Base-by-base conservation (phyloP, 2,888 invertebrate genomes). In the Sinotaia quadrata region DNA sequence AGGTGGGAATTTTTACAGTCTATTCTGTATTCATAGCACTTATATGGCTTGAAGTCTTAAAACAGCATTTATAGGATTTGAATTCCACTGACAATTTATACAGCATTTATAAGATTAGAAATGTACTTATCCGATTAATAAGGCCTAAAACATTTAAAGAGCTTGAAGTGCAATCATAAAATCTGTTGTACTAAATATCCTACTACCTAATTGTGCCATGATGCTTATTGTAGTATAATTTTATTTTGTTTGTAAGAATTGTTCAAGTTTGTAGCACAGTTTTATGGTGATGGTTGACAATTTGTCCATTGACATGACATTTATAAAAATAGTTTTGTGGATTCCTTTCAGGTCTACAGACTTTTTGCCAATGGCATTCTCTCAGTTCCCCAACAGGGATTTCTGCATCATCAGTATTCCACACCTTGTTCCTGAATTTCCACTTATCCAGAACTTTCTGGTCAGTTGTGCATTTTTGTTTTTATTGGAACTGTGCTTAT, bases 371-470 rank as follows among this genome's bases (percentile, higher is more conserved):
- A 82, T 84, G 67, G 87, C 86, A 4, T 88, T 88, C 75, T 82
- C 84, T 21, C 67, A 84, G 61, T 88, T 87, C 70, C 85, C 86
- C 10, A 79, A 86, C 59, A 63, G 73, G 34, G 86, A 87, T 47
- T 88, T 84, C 74, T 85, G 85, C 74, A 74, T 88, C 44, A 83
- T 88, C 59, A 84, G 88, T 31, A 85, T 88, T 8, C 88, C 88
- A 29, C 87, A 87, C 69, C 81, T 88, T 59, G 88, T 88, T 15
- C 88, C 88, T 27, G 87, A 88, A 75, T 88, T 89, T 72, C 87
- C 88, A 18, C 81, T 88, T 2, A 78, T 88, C 15, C 87, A 88
- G 73, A 80, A 79, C 63, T 88, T 88, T 83, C 85, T 87, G 75
- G 88, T 88, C 74, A 80, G 84, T 78, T 49, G 8, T 49, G 24